A percentile compares a stretch with the other conserved stretches of the same genome.
These are phyloP conservation scores for Eumacrocentrus americanus DNA, from an alignment of 2,888 invertebrate genomes.

Conservation along the genomic window DNA sequence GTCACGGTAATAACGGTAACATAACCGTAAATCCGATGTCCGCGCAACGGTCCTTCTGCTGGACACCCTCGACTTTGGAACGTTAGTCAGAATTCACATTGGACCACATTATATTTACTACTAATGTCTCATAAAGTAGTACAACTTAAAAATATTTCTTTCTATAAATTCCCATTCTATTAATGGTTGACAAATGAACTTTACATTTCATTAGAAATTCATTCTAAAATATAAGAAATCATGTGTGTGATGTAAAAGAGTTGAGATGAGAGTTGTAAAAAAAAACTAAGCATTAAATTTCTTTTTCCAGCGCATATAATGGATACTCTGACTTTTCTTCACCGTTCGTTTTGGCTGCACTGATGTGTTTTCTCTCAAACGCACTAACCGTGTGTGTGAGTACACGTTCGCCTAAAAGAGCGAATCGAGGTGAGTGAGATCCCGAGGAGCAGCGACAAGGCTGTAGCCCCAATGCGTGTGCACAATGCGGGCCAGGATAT, in stretches of 20 bases:
- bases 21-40: slow-evolving; percentile 31
- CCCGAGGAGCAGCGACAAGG: slow-evolving; percentile 22
- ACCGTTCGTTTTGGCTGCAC: slow-evolving; percentile 13
- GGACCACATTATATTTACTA: no score
- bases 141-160: background rate
- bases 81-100: background rate
- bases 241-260: background rate
- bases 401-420: slow-evolving; percentile 16
- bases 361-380: background rate
- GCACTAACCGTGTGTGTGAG: background rate
- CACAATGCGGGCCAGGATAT: slow-evolving; percentile 13
- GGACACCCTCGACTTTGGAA: slow-evolving; percentile 14
- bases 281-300: background rate
- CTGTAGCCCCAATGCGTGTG: slow-evolving; percentile 2
- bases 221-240: no score
- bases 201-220: no score
- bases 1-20: slow-evolving; percentile 31
- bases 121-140: no score
- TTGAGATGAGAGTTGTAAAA: background rate
- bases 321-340: slow-evolving; percentile 12
- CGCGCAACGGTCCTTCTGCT: slow-evolving; percentile 14
- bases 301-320: background rate
- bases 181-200: no score
- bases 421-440: slow-evolving; percentile 26
- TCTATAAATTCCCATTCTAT: no score